Percentiles rank a stretch among this genome's conserved stretches.
phyloP scores from a whole-genome alignment of 1,140 invertebrate genomes.

The Mesaphorura yosii region DNA sequence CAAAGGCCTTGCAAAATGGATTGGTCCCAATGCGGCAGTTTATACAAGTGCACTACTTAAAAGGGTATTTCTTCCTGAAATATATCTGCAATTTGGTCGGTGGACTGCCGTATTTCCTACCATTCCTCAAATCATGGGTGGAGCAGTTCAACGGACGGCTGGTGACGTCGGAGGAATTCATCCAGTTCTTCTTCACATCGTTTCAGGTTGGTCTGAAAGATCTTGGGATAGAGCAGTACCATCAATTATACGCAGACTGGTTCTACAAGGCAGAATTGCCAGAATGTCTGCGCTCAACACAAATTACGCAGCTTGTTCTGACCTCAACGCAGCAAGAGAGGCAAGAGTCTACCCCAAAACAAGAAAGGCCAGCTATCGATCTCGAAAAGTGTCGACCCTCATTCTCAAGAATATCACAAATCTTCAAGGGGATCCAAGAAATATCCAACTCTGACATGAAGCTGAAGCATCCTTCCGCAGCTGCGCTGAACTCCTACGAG shows the following conservation, averaged over 20 bases:
- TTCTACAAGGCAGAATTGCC: not conserved
- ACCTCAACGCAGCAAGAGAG: no score
- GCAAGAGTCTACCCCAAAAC: no score
- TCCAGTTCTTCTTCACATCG: constrained; percentile 27
- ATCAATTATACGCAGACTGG: not conserved
- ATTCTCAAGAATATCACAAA: no score
- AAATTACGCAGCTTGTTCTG: not conserved
- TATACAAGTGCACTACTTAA: constrained; percentile 40
- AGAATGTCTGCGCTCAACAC: constrained; percentile 4
- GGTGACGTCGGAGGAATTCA: constrained; percentile 34
- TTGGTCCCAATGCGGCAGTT: constrained; percentile 39
- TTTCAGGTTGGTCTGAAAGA: constrained; percentile 14
- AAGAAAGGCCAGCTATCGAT: no score
- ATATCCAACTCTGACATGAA: no score
- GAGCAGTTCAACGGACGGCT: constrained; percentile 34
- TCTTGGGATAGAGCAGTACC: not conserved
- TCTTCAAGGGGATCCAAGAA: no score
- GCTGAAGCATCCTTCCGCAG: not conserved
- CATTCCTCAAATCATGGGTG: constrained; percentile 34
- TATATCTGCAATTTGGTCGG: constrained; percentile 34
- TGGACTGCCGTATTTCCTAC: constrained; percentile 32
- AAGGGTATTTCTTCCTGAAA: constrained; percentile 40
- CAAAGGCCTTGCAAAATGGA: constrained; percentile 38
- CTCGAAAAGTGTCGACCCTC: no score
- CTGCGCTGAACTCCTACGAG: constrained; percentile 5